Conservation (phyloP, 2,888 invertebrate species). For the Catocala fraxini region DNA sequence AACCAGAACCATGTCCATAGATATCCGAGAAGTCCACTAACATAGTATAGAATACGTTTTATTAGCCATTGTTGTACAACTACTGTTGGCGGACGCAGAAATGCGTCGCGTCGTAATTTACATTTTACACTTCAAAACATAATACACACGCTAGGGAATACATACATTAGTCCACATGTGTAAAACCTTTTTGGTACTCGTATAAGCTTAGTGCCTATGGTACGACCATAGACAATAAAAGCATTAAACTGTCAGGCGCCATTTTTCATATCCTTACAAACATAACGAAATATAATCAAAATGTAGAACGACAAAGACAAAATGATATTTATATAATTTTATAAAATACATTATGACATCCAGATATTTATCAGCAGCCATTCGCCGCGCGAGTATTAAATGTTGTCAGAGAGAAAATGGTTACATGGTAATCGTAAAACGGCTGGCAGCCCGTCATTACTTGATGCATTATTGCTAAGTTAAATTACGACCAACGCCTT, state of each 20-base stretch:
- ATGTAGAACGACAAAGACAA: too few species aligned
- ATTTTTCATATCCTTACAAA: too few species aligned
- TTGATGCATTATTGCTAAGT: slow-evolving; percentile 46
- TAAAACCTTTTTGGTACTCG: slow-evolving; percentile 13
- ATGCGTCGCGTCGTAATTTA: slow-evolving; percentile 37
- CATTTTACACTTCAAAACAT: slow-evolving; percentile 44
- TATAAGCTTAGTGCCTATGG: neutral
- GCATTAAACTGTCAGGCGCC: neutral
- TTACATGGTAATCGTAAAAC: slow-evolving; percentile 45
- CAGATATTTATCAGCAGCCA: slow-evolving; percentile 24
- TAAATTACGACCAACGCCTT: slow-evolving; percentile 41
- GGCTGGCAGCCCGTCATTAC: slow-evolving; percentile 47
- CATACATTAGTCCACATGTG: slow-evolving; percentile 15
- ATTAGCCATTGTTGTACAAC: slow-evolving; percentile 48
- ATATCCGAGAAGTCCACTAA: slow-evolving; percentile 18
- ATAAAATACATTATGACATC: too few species aligned
- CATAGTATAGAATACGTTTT: slow-evolving; percentile 43
- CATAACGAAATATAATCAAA: too few species aligned
- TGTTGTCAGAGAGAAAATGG: slow-evolving; percentile 41
- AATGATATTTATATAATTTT: too few species aligned
- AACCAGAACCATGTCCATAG: slow-evolving; percentile 11
- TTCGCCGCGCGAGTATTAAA: slow-evolving; percentile 38
- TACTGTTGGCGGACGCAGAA: slow-evolving; percentile 40
- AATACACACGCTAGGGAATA: slow-evolving; percentile 22
- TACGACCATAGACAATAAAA: slow-evolving; percentile 12